Evolutionary conservation across 2,888 invertebrate genomes (phyloP), one percentile per base, ranked within the genome.

Genomic region (Ectemnius continuus): DNA sequence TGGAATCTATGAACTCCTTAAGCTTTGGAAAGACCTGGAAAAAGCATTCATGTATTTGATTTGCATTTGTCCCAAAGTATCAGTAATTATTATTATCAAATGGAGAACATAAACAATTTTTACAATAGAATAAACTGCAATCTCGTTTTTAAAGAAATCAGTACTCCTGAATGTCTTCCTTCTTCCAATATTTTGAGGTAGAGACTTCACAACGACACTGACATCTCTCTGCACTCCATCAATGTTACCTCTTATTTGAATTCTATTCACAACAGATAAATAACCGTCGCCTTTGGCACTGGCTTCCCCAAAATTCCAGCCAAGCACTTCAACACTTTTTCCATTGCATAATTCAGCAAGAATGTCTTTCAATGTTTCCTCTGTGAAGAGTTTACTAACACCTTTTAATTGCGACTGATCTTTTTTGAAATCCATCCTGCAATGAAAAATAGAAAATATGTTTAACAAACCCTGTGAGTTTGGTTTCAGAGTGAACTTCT

Each of bases 111-210:
- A 18, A 6, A 8, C 8, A 26, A n/a, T 48, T 46, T 45, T 73
- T 72, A 89, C 91, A 80, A 89, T 74, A 2, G 75, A 76, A 87
- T 95, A 96, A 87, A 95, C 95, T 65, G 91, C 90, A 0, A 94
- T 94, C 90, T 96, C 95, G 85, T 95, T 95, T 75, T 91, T 91
- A 84, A 95, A 96, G 87, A 95, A 95, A 61, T 94, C 94, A 3
- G 91, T 85, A 56, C 94, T 94, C 69, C 94, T 92, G 81, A 93
- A 95, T 0, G 95, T 93, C 36, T 94, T 93, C 0, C 94, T 92
- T 45, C 95, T 90, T 0, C 93, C 93, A 0, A 93, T 73, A 83
- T 93, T 95, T 66, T 92, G 92, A 0, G 95, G 95, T 79, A 95
- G 92, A n/a, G 92, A 92, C 88, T 96, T 96, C 0, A 94, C 91